Base-by-base conservation (phyloP, 1,140 invertebrate genomes). In the Trichonephila inaurata region DNA sequence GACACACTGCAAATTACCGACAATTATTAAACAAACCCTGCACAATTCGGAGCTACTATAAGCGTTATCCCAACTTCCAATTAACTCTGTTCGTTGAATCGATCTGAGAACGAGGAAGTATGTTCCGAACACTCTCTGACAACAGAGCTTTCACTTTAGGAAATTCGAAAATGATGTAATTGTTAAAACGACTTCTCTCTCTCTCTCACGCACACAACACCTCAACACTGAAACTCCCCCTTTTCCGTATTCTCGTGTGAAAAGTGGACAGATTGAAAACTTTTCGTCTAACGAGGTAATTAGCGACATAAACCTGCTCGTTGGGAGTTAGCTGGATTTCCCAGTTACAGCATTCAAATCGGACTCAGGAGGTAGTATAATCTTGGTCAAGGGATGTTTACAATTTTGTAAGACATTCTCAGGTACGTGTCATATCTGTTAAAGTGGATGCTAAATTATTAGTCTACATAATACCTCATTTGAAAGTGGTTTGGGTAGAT, bases 91-190 rank as follows among this genome's bases (percentile, higher is more conserved):
- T 44, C 24, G 44, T 60, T 85, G 44, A 51, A 85, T 85, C 82
- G 82, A 85, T 85, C 40, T 58, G 28, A 33, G 72, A 77, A 40
- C 16, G 33, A 28, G 69, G 69, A 77, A 77, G 72, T 40, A 40
- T 77, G 72, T 77, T 77, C 72, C 72, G 33, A 40, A 40, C 51
- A 77, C 14, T 5, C 72, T 33, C 72, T 77, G 72, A 77, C 72
- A 85, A 85, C 82, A 58, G 58, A 58, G 82, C 82, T 77, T 77
- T 77, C 72, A 40, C 33, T 77, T 77, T 77, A 77, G 61, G 85
- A 87, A 87, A 62, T 87, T 87, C 85, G 85, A 64, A 87, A 87
- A 87, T 87, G 85, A 64, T 87, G 58, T 87, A 87, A 87, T 87
- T 87, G 85, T 87, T 87, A 61, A 64, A 87, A 18, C 28, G 85